Base-by-base conservation (phyloP, 2,113 vertebrate species). In the Archilochus colubris region DNA sequence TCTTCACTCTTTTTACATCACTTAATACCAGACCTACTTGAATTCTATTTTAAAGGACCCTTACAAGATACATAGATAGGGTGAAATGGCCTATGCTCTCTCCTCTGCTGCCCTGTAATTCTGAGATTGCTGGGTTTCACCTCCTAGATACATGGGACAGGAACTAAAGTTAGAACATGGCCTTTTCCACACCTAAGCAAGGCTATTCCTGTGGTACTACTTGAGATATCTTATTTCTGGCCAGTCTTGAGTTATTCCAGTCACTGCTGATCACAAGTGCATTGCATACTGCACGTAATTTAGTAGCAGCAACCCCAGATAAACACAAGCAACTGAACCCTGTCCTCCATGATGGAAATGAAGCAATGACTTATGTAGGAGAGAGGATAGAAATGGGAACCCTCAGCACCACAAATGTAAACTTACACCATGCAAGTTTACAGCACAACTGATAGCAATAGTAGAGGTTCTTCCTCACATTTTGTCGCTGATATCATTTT, bases 271-370 rank as follows among this genome's bases (percentile, higher is more conserved):
- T 91, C 57, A 33, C 23, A 64, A 10, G 54, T 55, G 44, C 73
- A 38, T 64, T 78, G 68, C 82, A 75, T 72, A 72, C 40, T 72
- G 57, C 79, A 84, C 4, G 2, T 88, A 94, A 67, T 83, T 83
- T 93, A 91, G 90, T 94, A 91, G 79, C 76, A 94, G 87, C 75
- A 89, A 38, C 57, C 48, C 17, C 82, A 86, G 57, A 92, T 36
- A 79, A 94, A 92, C 36, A 89, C 33, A 80, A 80, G 79, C 27
- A 83, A 69, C 44, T 69, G 63, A 92, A 76, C 48, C 8, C 55
- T 66, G 38, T 67, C 89, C 72, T 94, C 83, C 91, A 55, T 7
- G 38, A 62, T 7, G 7, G 33, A 81, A 63, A 63, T 36, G 17
- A 83, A 95, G 44, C 40, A 67, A 93, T 68, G 46, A 58, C 9